Evolutionary conservation across 2,113 vertebrate genomes (phyloP).

Genomic region (Eurystomus gularis): DNA sequence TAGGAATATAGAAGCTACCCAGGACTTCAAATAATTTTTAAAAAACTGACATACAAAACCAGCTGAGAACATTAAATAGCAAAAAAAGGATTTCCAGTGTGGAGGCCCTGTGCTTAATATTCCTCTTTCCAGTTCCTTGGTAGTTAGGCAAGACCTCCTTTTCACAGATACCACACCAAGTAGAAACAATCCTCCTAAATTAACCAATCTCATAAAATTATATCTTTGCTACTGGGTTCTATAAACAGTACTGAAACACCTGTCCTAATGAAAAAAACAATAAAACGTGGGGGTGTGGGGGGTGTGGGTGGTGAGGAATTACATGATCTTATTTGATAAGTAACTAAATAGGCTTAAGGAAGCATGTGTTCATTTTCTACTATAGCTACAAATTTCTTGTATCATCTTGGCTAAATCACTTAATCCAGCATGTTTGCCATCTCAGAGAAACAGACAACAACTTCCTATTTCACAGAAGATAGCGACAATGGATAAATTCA

Average conservation of each 20-base stretch:
- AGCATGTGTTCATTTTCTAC: neutral
- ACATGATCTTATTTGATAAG: neutral
- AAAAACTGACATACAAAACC: neutral
- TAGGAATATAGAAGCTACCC: neutral
- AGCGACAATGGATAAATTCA: neutral
- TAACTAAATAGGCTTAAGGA: neutral
- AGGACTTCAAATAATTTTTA: neutral
- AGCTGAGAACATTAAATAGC: neutral
- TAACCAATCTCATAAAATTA: neutral
- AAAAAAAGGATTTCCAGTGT: neutral
- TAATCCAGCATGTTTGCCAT: neutral
- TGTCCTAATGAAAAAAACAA: neutral
- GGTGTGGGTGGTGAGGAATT: neutral
- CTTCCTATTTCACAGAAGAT: neutral
- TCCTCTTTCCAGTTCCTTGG: neutral
- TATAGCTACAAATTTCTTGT: neutral
- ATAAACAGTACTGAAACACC: neutral
- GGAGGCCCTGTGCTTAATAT: neutral
- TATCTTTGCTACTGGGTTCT: neutral
- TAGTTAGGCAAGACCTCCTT: neutral
- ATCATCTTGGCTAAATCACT: neutral
- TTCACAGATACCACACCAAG: neutral
- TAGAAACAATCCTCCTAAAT: neutral
- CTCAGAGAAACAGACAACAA: neutral
- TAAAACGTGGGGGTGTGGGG: too few species aligned